Evolutionary conservation across 2,113 vertebrate species (phyloP), one percentile per base, ranked within the genome.

Genomic region (Nycticorax nycticorax): DNA sequence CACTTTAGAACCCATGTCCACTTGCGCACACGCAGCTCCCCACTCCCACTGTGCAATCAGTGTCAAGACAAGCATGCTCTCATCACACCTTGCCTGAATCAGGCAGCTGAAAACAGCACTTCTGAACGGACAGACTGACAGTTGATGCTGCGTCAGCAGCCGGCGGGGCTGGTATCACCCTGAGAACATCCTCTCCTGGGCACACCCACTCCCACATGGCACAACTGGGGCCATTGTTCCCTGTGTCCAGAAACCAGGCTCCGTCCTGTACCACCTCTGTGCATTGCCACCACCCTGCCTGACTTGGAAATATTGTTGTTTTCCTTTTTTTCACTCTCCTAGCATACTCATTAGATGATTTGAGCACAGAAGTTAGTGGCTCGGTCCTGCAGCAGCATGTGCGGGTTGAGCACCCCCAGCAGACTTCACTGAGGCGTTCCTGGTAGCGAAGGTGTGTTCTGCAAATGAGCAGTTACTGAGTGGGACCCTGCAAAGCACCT

Each of bases 151-250:
- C 1, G 48, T 92, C 97, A 95, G 97, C 97, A 95, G 53, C 52
- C 6, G 3, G 50, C 1, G 10, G 28, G 55, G 33, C 83, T 79
- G 55, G 55, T 74, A 60, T 67, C 93, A 74, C 63, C 73, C 73
- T 88, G 1, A 74, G 41, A 92, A 96, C 92, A 91, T 93, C 95
- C 92, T 93, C 69, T 94, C 73, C 81, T 32, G 13, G 72, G 71
- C 84, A 97, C 85, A 92, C 95, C 85, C 93, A 71, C 77, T 86
- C 27, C 12, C 88, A 85, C 28, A 41, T 2, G 27, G 10, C 84
- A 57, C 80, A 52, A 48, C 0, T 41, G 30, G 82, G 86, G 30
- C 71, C 93, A 92, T 66, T 78, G 92, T 77, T 94, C 41, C 12
- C 76, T 19, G 14, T 55, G 56, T 85, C 63, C 85, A 81, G 55